These are phyloP conservation scores for Calidris pugnax DNA, from an alignment of 2,113 vertebrate genomes.

Conservation along the genomic window DNA sequence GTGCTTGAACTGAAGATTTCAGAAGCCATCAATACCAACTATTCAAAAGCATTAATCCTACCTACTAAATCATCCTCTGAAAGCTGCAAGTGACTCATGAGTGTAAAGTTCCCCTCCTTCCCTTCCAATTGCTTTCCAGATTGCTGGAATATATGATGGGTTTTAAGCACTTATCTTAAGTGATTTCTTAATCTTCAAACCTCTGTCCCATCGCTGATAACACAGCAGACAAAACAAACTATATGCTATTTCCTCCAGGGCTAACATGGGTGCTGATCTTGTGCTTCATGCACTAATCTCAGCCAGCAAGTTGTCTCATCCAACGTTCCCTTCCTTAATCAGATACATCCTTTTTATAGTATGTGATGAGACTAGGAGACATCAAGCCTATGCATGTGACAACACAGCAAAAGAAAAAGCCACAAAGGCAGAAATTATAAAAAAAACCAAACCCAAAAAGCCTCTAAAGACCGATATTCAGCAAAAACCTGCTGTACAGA, in stretches of 20 bases:
- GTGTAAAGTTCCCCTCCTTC: background rate
- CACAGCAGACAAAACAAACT: background rate
- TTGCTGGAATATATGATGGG: background rate
- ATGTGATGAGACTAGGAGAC: background rate
- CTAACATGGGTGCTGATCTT: background rate
- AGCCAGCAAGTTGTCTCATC: background rate
- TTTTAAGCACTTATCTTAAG: background rate
- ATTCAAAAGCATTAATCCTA: background rate
- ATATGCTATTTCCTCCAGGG: background rate
- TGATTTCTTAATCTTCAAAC: background rate
- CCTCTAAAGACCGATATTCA: background rate
- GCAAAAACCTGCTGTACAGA: background rate
- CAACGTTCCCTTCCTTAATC: background rate
- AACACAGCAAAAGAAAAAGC: background rate
- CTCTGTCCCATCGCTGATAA: background rate
- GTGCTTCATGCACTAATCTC: background rate
- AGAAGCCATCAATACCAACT: background rate
- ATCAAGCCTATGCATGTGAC: background rate
- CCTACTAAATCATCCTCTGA: background rate
- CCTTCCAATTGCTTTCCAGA: background rate
- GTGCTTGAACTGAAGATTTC: background rate
- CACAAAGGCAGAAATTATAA: background rate
- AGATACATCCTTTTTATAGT: background rate
- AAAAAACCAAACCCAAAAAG: background rate
- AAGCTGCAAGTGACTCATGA: background rate